A percentile compares a stretch with the other conserved stretches of the same genome.
phyloP scores from a whole-genome alignment of 1,140 invertebrate species.

The Lepeophtheirus salmonis region DNA sequence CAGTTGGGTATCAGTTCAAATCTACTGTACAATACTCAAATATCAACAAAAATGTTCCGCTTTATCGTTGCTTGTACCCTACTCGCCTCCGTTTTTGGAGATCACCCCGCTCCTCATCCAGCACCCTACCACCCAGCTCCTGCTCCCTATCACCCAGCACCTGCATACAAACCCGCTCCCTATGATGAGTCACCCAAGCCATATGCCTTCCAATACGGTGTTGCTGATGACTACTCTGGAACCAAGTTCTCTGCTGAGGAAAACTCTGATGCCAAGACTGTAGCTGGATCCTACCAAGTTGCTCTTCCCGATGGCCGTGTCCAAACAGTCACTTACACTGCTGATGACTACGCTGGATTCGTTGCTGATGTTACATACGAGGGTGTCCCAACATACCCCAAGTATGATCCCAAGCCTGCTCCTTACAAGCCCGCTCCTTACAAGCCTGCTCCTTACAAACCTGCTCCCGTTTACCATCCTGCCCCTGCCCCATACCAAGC shows the following conservation, averaged over 20 bases:
- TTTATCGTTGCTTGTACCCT: background rate
- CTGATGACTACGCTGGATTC: conserved; percentile 18
- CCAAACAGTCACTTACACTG: conserved; percentile 19
- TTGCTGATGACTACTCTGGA: conserved; percentile 19
- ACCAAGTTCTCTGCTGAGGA: conserved; percentile 18
- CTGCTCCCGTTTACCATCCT: background rate
- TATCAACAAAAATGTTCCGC: background rate
- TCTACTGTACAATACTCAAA: background rate
- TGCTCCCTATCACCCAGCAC: conserved; percentile 3
- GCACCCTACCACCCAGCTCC: background rate
- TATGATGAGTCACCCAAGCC: background rate
- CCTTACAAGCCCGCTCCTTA: conserved; percentile 13
- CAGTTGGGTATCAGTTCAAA: background rate
- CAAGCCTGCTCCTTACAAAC: conserved; percentile 12
- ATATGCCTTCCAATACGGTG: conserved; percentile 18
- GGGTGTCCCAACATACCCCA: conserved; percentile 13
- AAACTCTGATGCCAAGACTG: conserved; percentile 19
- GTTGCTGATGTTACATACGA: conserved; percentile 20
- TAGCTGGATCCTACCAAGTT: conserved; percentile 20
- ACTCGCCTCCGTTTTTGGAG: background rate
- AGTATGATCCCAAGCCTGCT: conserved; percentile 10
- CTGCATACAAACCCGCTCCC: conserved; percentile 4
- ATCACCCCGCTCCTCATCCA: background rate
- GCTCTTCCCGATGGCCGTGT: conserved; percentile 20
- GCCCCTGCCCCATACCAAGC: conserved; percentile 1